Conservation (phyloP, 2,888 invertebrate genomes). For the Ashinkailepas kermadecensis region DNA sequence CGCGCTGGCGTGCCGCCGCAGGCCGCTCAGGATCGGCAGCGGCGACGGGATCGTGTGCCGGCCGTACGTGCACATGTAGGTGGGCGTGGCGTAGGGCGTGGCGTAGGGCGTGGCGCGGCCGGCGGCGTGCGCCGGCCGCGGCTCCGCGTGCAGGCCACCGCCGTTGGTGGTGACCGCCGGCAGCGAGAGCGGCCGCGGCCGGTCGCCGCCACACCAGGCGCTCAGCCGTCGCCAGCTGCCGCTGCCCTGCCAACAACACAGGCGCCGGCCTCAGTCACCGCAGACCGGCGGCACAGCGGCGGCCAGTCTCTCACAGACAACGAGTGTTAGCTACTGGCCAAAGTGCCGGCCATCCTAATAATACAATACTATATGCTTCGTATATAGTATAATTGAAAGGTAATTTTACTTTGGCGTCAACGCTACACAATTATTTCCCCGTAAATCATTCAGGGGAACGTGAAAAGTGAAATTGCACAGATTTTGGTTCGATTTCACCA, state of each 20-base stretch:
- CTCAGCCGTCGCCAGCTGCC: slow-evolving; percentile 35
- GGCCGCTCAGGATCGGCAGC: slow-evolving; percentile 3
- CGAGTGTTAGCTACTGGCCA: no score
- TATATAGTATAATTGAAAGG: no score
- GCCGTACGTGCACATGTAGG: slow-evolving; percentile 19
- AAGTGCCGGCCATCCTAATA: no score
- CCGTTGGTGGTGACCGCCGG: slow-evolving; percentile 28
- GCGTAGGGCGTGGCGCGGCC: slow-evolving; percentile 6
- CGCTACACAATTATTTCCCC: no score
- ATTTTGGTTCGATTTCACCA: no score
- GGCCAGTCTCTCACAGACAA: no score
- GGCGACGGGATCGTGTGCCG: slow-evolving; percentile 22
- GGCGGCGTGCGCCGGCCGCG: not conserved
- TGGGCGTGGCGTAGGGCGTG: slow-evolving; percentile 26
- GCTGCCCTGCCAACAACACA: slow-evolving; percentile 38
- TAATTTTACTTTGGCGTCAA: no score
- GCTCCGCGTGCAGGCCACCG: not conserved
- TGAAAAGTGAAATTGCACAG: no score
- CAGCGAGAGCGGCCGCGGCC: slow-evolving; percentile 26
- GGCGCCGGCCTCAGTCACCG: slow-evolving; percentile 34
- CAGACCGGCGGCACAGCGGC: no score
- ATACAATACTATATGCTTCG: no score
- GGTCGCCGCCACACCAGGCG: slow-evolving; percentile 43
- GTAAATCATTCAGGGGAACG: no score
- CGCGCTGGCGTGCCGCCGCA: not conserved